A percentile compares a stretch with the other conserved stretches of the same genome.
These are phyloP conservation scores for Leptodactylus fallax DNA, from an alignment of 2,797 vertebrate species.

Conservation along the genomic window DNA sequence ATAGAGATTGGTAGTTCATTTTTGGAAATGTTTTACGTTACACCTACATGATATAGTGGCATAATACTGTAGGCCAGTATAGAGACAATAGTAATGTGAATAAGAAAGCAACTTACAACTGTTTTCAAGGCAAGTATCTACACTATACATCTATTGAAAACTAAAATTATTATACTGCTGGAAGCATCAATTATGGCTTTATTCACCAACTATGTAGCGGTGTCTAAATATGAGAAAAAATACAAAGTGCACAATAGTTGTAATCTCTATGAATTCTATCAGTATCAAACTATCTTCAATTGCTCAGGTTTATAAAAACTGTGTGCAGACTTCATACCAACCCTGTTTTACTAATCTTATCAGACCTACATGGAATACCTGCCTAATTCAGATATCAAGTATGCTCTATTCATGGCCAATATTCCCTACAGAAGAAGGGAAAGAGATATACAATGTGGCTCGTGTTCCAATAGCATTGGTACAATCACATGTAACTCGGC, in stretches of 20 bases:
- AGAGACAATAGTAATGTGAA: too few relatives aligned
- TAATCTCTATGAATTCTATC: constrained; percentile 1
- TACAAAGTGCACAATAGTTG: background rate
- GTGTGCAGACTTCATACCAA: background rate
- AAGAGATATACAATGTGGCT: background rate
- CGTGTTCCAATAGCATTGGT: background rate
- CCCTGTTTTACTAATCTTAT: background rate
- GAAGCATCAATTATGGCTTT: constrained; percentile 44
- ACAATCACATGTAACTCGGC: background rate
- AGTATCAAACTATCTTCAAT: constrained; percentile 12
- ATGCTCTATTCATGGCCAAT: background rate
- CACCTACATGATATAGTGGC: background rate
- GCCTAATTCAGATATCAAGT: background rate
- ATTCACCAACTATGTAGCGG: constrained; percentile 1
- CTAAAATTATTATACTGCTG: background rate
- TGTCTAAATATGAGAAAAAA: constrained; percentile 3
- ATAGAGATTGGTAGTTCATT: too few relatives aligned
- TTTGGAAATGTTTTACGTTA: too few relatives aligned
- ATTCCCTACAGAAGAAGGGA: background rate
- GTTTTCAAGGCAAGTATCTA: background rate
- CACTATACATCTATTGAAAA: background rate
- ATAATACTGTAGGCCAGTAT: background rate
- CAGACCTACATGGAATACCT: background rate
- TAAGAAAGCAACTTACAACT: too few relatives aligned
- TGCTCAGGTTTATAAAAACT: background rate